Percentiles rank a stretch among this genome's conserved stretches.
phyloP scores from a whole-genome alignment of 2,113 vertebrate species.

The Cephalophus harveyi region DNA sequence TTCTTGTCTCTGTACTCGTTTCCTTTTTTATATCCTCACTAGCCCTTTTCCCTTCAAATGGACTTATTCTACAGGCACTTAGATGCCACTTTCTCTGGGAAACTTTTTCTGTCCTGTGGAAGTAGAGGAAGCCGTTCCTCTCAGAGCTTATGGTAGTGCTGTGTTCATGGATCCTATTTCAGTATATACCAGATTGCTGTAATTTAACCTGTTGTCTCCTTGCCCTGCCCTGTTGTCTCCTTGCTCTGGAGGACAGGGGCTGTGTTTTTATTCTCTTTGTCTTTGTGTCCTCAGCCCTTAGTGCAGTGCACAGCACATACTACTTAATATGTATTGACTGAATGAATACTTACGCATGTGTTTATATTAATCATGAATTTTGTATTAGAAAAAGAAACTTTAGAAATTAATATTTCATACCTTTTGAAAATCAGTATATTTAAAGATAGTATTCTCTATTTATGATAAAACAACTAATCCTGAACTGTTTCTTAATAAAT shows the following conservation, averaged over 20 bases:
- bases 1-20: background rate
- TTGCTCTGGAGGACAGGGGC: background rate
- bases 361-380: background rate
- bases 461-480: slow-evolving; percentile 9
- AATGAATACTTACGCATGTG: background rate
- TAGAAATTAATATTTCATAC: background rate
- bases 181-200: background rate
- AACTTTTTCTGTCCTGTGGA: background rate
- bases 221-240: background rate
- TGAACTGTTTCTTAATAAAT: slow-evolving; percentile 43
- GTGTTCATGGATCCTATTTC: background rate
- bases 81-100: background rate
- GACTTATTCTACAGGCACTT: background rate
- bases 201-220: background rate
- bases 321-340: background rate
- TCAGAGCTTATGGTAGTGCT: background rate
- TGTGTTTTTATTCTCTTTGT: background rate
- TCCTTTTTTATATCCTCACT: background rate
- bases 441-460: background rate
- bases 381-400: slow-evolving; percentile 24
- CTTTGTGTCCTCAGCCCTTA: background rate
- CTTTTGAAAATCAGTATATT: background rate
- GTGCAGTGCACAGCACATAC: background rate
- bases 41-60: background rate
- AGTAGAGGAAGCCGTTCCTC: background rate